These are phyloP conservation scores for Apteryx owenii DNA, from an alignment of 2,113 vertebrate genomes.

Conservation along the genomic window DNA sequence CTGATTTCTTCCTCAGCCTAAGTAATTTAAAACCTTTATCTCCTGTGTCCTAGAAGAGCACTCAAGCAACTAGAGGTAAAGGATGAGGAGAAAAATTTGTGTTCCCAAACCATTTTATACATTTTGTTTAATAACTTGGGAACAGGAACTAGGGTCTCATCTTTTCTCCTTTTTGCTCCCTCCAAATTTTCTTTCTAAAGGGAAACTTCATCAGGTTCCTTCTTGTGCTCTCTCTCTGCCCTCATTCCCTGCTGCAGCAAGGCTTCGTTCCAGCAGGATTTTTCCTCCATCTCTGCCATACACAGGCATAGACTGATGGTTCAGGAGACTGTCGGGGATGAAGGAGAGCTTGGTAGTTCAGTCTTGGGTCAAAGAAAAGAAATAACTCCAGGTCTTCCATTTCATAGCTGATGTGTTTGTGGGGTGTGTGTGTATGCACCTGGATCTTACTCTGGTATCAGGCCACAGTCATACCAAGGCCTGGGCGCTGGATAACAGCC, in stretches of 20 bases:
- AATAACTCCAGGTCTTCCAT: not conserved
- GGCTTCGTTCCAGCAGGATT: not conserved
- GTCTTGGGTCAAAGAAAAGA: not conserved
- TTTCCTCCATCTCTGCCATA: not conserved
- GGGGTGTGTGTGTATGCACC: not conserved
- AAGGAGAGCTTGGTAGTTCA: not conserved
- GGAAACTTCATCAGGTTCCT: not conserved
- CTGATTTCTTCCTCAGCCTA: not conserved
- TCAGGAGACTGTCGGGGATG: not conserved
- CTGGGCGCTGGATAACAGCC: not conserved
- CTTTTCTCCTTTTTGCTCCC: not conserved
- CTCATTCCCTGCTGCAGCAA: not conserved
- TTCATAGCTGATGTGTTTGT: not conserved
- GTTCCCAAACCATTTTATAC: not conserved
- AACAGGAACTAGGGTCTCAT: not conserved
- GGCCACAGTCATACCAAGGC: not conserved
- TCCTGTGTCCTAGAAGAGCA: not conserved
- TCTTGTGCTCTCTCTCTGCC: not conserved
- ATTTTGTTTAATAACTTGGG: not conserved
- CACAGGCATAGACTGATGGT: not conserved
- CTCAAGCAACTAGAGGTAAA: not conserved
- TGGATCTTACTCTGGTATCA: not conserved
- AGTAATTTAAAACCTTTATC: not conserved
- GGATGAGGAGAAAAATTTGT: not conserved
- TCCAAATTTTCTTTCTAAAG: not conserved